These are phyloP conservation scores for Excalfactoria chinensis DNA, from an alignment of 2,113 vertebrate genomes.

Conservation along the genomic window DNA sequence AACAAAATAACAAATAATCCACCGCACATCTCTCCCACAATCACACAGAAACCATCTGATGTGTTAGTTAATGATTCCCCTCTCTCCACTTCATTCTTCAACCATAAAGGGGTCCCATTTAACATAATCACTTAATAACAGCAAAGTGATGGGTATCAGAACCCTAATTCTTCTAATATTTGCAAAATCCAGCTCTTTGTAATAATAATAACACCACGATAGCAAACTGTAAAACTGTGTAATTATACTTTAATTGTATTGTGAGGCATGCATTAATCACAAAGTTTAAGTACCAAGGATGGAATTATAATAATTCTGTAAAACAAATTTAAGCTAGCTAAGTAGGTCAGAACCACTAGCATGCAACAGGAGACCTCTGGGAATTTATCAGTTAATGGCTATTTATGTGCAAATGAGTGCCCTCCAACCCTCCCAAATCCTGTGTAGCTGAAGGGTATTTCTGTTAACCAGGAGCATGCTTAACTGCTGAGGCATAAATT, in stretches of 20 bases:
- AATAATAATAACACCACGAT: conserved; percentile 88
- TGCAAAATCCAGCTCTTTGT: conserved; percentile 90
- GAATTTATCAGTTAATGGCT: conserved; percentile 91
- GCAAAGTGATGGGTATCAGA: conserved; percentile 82
- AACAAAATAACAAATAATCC: background rate
- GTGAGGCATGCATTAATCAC: conserved; percentile 94
- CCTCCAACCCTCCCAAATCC: conserved; percentile 90
- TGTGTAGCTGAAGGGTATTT: conserved; percentile 92
- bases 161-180: conserved; percentile 93
- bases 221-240: conserved; percentile 89
- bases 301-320: conserved; percentile 95
- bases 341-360: conserved; percentile 92
- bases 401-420: conserved; percentile 98
- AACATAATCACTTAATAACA: conserved; percentile 83
- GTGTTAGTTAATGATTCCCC: conserved; percentile 70
- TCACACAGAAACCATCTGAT: conserved; percentile 67
- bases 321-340: conserved; percentile 92
- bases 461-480: conserved; percentile 89
- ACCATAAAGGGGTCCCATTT: conserved; percentile 80
- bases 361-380: conserved; percentile 88
- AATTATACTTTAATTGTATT: conserved; percentile 98
- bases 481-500: conserved; percentile 86
- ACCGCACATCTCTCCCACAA: conserved; percentile 31
- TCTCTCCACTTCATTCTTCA: conserved; percentile 76
- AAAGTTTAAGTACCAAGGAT: conserved; percentile 91